Conservation (phyloP, 2,888 invertebrate genomes). For the Rhagonycha fulva region DNA sequence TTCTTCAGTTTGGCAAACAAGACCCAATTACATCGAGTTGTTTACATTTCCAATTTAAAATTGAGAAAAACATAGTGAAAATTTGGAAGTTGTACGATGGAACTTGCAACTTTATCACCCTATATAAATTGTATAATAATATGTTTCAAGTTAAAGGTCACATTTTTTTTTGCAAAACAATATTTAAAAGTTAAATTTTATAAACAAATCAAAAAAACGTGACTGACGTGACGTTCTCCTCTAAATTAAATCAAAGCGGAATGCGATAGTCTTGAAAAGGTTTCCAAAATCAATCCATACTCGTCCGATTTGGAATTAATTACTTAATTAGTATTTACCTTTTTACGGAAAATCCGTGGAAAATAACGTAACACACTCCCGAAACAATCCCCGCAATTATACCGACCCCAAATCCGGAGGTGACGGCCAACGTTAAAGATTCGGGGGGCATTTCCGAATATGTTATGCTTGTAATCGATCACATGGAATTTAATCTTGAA, state of each 20-base stretch:
- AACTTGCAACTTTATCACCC: neutral
- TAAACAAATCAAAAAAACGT: neutral
- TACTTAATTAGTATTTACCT: constrained; percentile 55
- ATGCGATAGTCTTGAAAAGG: neutral
- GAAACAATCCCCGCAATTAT: constrained; percentile 71
- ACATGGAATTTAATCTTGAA: neutral
- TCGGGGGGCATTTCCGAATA: constrained; percentile 58
- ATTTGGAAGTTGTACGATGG: too few relatives aligned
- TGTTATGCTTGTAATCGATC: neutral
- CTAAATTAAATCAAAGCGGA: neutral
- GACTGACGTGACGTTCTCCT: neutral
- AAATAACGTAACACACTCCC: constrained; percentile 68
- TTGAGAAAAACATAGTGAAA: neutral
- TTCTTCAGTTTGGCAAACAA: neutral
- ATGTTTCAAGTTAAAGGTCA: neutral
- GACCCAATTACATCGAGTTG: neutral
- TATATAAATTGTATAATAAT: neutral
- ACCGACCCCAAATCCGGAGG: constrained; percentile 66
- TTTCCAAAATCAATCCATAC: constrained; percentile 8
- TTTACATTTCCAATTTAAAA: neutral
- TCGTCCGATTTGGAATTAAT: neutral
- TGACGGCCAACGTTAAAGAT: constrained; percentile 58
- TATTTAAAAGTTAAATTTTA: neutral
- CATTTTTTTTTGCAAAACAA: neutral
- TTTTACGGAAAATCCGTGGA: constrained; percentile 59